Evolutionary conservation across 2,113 vertebrate species (phyloP).

Genomic region (Passer montanus): DNA sequence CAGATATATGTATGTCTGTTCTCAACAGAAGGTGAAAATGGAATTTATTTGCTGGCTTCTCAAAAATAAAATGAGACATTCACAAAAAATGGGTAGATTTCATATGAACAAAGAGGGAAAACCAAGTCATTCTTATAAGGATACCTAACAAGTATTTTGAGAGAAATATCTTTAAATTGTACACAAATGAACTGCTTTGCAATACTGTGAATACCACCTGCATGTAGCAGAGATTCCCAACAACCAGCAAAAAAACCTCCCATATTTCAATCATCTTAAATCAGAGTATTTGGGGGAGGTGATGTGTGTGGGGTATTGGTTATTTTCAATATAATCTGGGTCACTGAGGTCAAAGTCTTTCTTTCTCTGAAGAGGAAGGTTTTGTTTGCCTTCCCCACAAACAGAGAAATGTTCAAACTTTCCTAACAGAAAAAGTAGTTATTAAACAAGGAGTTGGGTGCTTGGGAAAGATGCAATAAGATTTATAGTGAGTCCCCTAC

Average conservation of each 20-base stretch:
- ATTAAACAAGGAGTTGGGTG: background rate
- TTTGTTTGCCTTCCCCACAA: background rate
- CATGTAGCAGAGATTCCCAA: background rate
- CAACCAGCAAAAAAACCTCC: background rate
- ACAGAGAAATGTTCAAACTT: background rate
- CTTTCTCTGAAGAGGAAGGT: background rate
- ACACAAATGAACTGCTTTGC: background rate
- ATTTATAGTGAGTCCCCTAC: background rate
- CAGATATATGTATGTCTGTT: background rate
- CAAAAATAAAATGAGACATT: background rate
- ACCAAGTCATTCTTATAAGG: background rate
- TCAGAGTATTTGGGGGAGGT: background rate
- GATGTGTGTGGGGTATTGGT: background rate
- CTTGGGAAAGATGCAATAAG: background rate
- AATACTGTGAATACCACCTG: background rate
- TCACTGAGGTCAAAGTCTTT: background rate
- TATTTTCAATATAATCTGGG: background rate
- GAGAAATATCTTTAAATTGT: background rate
- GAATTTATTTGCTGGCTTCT: background rate
- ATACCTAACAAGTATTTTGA: background rate
- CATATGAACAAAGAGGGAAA: background rate
- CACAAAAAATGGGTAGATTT: background rate
- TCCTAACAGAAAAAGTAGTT: background rate
- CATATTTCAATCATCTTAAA: background rate
- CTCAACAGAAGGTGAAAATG: background rate